phyloP scores from a whole-genome alignment of 2,797 vertebrate species.

The Neostethus bicornis region DNA sequence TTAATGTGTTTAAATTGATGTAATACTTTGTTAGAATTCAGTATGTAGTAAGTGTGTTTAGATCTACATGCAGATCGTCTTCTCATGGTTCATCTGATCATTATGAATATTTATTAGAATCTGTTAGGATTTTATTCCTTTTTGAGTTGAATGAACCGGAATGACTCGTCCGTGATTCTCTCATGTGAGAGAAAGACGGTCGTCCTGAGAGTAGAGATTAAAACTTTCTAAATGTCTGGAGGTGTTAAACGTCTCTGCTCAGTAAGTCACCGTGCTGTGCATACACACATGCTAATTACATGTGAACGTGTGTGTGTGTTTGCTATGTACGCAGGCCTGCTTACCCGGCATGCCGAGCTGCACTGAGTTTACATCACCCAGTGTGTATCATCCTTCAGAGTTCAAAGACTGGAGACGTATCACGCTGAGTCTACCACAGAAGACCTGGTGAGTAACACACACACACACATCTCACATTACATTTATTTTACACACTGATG shows the following conservation, averaged over 20 bases:
- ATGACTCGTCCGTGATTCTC: conserved; percentile 63
- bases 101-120: conserved; percentile 74
- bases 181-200: conserved; percentile 45
- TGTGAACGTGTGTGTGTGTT: no score
- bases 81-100: conserved; percentile 64
- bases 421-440: conserved; percentile 91
- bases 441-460: conserved; percentile 88
- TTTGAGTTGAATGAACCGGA: conserved; percentile 65
- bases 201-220: conserved; percentile 45
- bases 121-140: conserved; percentile 61
- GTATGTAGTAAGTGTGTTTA: conserved; percentile 60
- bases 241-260: conserved; percentile 37
- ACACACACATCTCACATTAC: no score
- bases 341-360: conserved; percentile 98
- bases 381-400: conserved; percentile 95
- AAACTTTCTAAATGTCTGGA: conserved; percentile 44
- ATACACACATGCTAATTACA: no score
- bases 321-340: conserved; percentile 92
- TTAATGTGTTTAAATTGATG: conserved; percentile 66
- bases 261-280: no score
- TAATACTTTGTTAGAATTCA: no score
- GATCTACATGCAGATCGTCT: conserved; percentile 67
- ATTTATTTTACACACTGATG: no score
- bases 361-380: conserved; percentile 95
- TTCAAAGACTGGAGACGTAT: conserved; percentile 95